These are phyloP conservation scores for Mungos mungo DNA, from an alignment of 2,113 vertebrate species.

Conservation along the genomic window DNA sequence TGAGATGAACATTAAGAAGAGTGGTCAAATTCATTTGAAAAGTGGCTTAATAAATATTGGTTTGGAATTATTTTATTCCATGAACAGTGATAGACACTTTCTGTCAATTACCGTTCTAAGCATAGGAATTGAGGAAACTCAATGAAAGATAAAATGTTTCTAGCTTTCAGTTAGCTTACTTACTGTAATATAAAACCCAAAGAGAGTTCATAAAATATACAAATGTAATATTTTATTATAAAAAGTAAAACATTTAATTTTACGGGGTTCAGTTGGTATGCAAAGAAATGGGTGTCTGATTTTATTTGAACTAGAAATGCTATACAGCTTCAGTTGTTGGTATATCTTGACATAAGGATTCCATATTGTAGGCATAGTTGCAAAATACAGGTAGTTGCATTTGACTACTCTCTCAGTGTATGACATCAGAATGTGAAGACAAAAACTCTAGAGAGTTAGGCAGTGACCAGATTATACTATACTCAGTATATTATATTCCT, in stretches of 20 bases:
- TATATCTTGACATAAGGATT: background rate
- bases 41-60: background rate
- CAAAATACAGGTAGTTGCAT: background rate
- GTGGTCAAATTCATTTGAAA: background rate
- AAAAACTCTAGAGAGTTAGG: background rate
- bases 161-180: background rate
- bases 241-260: background rate
- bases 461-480: background rate
- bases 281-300: background rate
- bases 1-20: background rate
- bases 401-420: background rate
- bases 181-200: background rate
- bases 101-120: background rate
- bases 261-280: background rate
- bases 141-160: background rate
- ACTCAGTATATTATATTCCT: background rate
- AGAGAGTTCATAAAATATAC: background rate
- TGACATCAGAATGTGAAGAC: background rate
- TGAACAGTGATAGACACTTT: background rate
- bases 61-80: background rate
- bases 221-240: background rate
- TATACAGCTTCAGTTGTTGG: background rate
- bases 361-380: background rate
- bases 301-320: background rate
- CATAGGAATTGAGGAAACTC: background rate